Conservation (phyloP, 37 sponge, comb jelly and placozoan species). For the Tethya wilhelma region DNA sequence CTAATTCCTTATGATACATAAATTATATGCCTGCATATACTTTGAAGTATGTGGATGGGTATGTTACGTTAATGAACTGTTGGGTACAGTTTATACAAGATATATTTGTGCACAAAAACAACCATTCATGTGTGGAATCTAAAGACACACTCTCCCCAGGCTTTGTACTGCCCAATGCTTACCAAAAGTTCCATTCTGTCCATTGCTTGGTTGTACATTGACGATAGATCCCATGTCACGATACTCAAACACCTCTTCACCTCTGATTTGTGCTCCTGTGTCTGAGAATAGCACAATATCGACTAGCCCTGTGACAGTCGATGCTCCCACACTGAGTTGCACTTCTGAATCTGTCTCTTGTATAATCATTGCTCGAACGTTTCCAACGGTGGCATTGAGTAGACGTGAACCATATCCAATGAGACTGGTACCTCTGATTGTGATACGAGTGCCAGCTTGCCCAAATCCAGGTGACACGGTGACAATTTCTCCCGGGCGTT, state of each 20-base stretch:
- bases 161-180: constrained; percentile 20
- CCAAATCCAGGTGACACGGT: constrained; percentile 54
- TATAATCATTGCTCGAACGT: constrained; percentile 5
- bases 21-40: too few species aligned
- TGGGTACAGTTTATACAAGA: constrained; percentile 1
- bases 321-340: constrained; percentile 11
- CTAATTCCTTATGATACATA: too few species aligned
- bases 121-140: background rate
- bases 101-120: too few species aligned
- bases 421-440: constrained; percentile 57
- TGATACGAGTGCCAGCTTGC: constrained; percentile 65
- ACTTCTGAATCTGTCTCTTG: constrained; percentile 13
- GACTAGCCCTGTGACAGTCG: constrained; percentile 2
- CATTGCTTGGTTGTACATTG: constrained; percentile 26
- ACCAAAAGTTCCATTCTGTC: constrained; percentile 82
- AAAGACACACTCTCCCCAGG: background rate
- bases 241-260: constrained; percentile 49
- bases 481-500: constrained; percentile 32
- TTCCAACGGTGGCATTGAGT: constrained; percentile 3
- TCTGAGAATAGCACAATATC: constrained; percentile 43
- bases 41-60: too few species aligned
- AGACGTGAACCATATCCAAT: constrained; percentile 61
- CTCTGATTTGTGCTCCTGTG: constrained; percentile 52
- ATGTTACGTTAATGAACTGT: background rate
- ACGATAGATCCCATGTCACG: constrained; percentile 36